Evolutionary conservation across 2,888 invertebrate species (phyloP).

Genomic region (Leptopterna dolabrata): DNA sequence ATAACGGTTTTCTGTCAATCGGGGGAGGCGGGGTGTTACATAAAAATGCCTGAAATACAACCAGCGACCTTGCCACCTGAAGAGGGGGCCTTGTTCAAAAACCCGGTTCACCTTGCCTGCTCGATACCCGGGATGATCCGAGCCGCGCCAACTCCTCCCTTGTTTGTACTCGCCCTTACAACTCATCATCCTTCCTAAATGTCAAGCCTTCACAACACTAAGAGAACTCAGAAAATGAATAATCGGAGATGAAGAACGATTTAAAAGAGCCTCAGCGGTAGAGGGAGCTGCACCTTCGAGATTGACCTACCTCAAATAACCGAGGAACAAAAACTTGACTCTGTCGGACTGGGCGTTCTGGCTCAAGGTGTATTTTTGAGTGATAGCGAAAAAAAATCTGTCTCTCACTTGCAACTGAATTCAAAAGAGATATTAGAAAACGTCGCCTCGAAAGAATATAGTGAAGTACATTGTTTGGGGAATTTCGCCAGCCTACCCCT

Average conservation of each 20-base stretch:
- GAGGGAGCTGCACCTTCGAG: background rate
- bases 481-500: too few relatives aligned
- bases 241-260: background rate
- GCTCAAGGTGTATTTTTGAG: background rate
- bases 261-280: background rate
- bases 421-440: background rate
- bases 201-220: background rate
- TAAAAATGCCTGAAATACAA: slow-evolving; percentile 8
- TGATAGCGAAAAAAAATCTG: background rate
- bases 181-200: slow-evolving; percentile 26
- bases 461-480: too few relatives aligned
- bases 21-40: slow-evolving; percentile 15
- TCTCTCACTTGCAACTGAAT: background rate
- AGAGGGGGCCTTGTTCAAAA: background rate
- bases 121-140: slow-evolving; percentile 23
- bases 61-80: background rate
- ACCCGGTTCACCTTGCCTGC: slow-evolving; percentile 11
- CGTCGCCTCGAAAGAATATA: background rate
- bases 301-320: slow-evolving; percentile 25
- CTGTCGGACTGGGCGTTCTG: background rate
- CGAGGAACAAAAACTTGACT: background rate
- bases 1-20: background rate
- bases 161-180: slow-evolving; percentile 4
- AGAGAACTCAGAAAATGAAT: background rate
- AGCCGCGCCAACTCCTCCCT: background rate